Evolutionary conservation across 2,888 invertebrate species (phyloP).

Genomic region (Nyleta sp.): DNA sequence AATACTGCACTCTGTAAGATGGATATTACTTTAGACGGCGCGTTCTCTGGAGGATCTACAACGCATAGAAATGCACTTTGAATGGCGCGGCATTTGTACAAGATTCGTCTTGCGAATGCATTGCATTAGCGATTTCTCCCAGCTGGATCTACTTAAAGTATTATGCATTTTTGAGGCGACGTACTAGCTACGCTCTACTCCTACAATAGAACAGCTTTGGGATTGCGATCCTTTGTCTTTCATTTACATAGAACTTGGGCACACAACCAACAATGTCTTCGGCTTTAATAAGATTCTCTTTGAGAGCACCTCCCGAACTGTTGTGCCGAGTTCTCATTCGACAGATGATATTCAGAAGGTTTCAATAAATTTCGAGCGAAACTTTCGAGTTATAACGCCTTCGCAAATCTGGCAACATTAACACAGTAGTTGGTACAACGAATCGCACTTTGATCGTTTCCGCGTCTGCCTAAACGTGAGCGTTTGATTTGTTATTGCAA

Average conservation of each 20-base stretch:
- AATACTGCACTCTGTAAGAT: slow-evolving; percentile 52
- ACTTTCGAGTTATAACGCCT: too few species aligned
- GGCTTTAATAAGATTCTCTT: slow-evolving; percentile 67
- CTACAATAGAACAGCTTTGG: slow-evolving; percentile 60
- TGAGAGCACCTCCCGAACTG: slow-evolving; percentile 56
- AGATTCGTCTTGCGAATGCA: slow-evolving; percentile 62
- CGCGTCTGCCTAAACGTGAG: too few species aligned
- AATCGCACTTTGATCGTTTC: too few species aligned
- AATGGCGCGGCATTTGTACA: slow-evolving; percentile 64
- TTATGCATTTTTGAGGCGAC: slow-evolving; percentile 63
- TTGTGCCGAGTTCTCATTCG: slow-evolving; percentile 53
- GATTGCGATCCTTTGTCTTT: slow-evolving; percentile 64
- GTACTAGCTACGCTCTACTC: slow-evolving; percentile 48
- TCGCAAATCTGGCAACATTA: too few species aligned
- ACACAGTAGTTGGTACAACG: too few species aligned
- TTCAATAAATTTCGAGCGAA: slow-evolving; percentile 57
- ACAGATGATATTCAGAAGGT: slow-evolving; percentile 54
- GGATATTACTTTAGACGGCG: slow-evolving; percentile 47
- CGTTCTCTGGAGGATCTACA: slow-evolving; percentile 47
- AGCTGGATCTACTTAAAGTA: slow-evolving; percentile 64
- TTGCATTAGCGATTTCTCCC: slow-evolving; percentile 63
- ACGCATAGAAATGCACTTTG: slow-evolving; percentile 66
- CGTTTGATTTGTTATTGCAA: too few species aligned
- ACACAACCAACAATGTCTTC: slow-evolving; percentile 63
- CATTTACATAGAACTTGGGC: slow-evolving; percentile 66